Evolutionary conservation across 2,888 invertebrate genomes (phyloP), one percentile per base, ranked within the genome.

Genomic region (Calliscelio sp.): DNA sequence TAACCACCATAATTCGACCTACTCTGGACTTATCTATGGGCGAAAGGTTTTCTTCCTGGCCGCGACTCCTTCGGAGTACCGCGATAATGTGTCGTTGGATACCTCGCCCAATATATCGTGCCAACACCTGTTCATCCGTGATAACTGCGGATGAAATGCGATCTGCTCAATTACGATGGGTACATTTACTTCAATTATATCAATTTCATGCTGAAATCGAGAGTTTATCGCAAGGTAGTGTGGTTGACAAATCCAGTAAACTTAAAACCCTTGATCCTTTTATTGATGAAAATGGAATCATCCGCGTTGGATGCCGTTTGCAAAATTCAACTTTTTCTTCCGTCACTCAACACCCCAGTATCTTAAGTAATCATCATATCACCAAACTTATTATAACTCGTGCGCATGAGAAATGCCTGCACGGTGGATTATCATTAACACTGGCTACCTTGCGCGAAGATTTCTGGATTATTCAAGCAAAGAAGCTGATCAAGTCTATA

Each of bases 381-480:
- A 24, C n/a, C 8, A 41, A 24, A 10, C 41, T 41, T 7, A 7
- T 61, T 7, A n/a, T 61, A 1, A 41, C 32, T 2, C 18, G 24
- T 10, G 61, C 61, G 0, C 61, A 63, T 10, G n/a, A 0, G 2
- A 22, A 14, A 6, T 32, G 35, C 20, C 25, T 63, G 1, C 61
- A 63, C 14, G 61, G 61, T 3, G 61, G 61, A 1, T 2, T 63
- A 1, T 18, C 44, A 1, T 16, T 63, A 0, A 63, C 61, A 16
- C 8, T 63, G 24, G 20, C 11, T 8, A 35, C 35, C 6, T 11
- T 63, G 6, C 57, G 57, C 20, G n/a, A 25, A 3, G 35, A 35
- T 14, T 35, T 57, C 6, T 57, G 57, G 57, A 5, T 57, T 5
- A 5, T 51, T 14, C 51, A 51, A 51, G 51, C 51, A 5, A 51